A percentile compares a stretch with the other conserved stretches of the same genome.
phyloP scores from a whole-genome alignment of 2,113 vertebrate genomes.

The Ahaetulla prasina region DNA sequence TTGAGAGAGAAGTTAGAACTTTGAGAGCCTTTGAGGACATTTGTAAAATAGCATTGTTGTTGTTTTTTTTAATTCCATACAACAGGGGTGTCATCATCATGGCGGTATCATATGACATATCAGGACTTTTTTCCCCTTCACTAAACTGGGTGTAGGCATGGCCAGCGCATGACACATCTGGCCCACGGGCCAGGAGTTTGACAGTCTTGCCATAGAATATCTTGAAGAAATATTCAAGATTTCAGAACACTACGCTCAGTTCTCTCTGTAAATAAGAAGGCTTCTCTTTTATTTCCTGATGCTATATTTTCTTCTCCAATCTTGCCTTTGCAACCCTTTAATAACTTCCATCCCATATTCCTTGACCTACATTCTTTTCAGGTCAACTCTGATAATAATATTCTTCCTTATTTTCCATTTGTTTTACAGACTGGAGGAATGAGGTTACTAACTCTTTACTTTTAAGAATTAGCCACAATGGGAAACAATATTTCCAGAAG shows the following conservation, averaged over 20 bases:
- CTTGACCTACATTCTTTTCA: not conserved
- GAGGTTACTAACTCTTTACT: conserved; percentile 3
- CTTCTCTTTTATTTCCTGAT: not conserved
- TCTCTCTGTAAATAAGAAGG: not conserved
- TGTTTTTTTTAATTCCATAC: not conserved
- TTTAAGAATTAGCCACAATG: not conserved
- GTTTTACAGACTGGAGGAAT: conserved; percentile 29
- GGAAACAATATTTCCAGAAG: conserved; percentile 41
- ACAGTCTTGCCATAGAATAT: not conserved
- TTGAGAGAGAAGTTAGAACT: not conserved
- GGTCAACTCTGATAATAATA: not conserved
- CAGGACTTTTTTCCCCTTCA: no score
- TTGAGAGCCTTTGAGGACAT: not conserved
- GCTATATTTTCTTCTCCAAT: not conserved
- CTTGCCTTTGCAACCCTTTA: not conserved
- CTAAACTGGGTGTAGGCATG: no score
- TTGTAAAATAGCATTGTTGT: not conserved
- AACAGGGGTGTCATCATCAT: not conserved
- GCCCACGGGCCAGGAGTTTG: no score
- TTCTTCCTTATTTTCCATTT: not conserved
- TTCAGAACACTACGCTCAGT: not conserved
- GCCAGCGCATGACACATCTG: no score
- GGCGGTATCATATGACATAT: no score
- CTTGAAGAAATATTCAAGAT: not conserved
- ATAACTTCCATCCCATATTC: conserved; percentile 3